phyloP scores from a whole-genome alignment of 2,888 invertebrate species.

The Macrosoma leucophasiata region DNA sequence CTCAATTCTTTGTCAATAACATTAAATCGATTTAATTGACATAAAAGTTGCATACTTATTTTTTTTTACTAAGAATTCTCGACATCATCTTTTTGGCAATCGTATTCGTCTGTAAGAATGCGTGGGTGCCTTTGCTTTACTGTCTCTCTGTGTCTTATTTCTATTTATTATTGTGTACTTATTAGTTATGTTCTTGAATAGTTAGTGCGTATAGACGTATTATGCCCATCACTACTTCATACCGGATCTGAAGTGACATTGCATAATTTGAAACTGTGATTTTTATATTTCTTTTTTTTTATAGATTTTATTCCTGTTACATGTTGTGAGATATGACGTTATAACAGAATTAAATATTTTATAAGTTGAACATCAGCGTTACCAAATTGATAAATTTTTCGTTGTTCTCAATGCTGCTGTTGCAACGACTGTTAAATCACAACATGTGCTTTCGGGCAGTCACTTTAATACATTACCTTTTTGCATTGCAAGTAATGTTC shows the following conservation, averaged over 20 bases:
- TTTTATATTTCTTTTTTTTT: slow-evolving; percentile 68
- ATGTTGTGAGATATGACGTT: slow-evolving; percentile 65
- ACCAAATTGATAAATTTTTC: slow-evolving; percentile 38
- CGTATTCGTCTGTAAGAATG: slow-evolving; percentile 52
- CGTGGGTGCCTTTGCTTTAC: slow-evolving; percentile 63
- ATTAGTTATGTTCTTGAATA: slow-evolving; percentile 63
- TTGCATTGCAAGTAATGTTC: slow-evolving; percentile 31
- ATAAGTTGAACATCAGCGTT: slow-evolving; percentile 38
- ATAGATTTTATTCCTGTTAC: slow-evolving; percentile 68
- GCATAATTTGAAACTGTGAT: slow-evolving; percentile 76
- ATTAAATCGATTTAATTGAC: no score
- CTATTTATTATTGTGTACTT: slow-evolving; percentile 68
- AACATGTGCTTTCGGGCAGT: slow-evolving; percentile 58
- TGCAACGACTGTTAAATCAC: slow-evolving; percentile 53
- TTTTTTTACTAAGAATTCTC: no score
- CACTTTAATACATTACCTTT: slow-evolving; percentile 35
- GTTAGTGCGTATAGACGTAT: slow-evolving; percentile 51
- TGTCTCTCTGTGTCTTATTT: slow-evolving; percentile 68
- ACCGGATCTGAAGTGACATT: slow-evolving; percentile 69
- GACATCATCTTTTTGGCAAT: slow-evolving; percentile 35
- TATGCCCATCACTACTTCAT: slow-evolving; percentile 57
- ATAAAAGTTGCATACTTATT: slow-evolving; percentile 24
- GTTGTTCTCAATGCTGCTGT: slow-evolving; percentile 39
- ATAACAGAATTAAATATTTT: slow-evolving; percentile 37
- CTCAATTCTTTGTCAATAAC: no score